Evolutionary conservation across 2,888 invertebrate species (phyloP).

Genomic region (Belgica antarctica): DNA sequence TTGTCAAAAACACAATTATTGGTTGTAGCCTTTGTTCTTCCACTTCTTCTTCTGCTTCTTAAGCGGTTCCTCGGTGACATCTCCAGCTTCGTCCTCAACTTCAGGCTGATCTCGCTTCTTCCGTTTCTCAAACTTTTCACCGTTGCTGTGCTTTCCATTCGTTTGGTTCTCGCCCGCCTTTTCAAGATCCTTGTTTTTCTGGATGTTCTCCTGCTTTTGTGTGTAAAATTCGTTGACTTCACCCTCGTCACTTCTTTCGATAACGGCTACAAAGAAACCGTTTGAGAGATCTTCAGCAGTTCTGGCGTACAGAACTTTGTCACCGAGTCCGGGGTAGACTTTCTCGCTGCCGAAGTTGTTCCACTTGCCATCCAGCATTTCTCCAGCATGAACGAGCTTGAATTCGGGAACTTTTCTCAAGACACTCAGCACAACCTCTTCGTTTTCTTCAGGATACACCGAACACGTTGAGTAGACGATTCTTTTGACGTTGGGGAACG

Average conservation of each 20-base stretch:
- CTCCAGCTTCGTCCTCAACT: constrained; percentile 15
- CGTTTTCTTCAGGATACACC: constrained; percentile 85
- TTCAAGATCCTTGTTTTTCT: no score
- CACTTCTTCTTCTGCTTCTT: constrained; percentile 41
- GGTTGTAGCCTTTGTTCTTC: constrained; percentile 37
- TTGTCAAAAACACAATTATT: constrained; percentile 14
- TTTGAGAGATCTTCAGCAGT: constrained; percentile 69
- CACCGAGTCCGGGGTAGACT: constrained; percentile 25
- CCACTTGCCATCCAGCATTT: constrained; percentile 65
- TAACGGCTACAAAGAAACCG: constrained; percentile 93
- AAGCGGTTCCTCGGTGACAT: background rate
- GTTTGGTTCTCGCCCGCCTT: no score
- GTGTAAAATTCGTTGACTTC: constrained; percentile 39
- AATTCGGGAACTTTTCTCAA: constrained; percentile 57
- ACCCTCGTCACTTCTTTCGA: constrained; percentile 60
- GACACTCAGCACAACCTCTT: constrained; percentile 65
- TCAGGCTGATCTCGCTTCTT: background rate
- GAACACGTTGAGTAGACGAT: constrained; percentile 98
- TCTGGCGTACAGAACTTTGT: constrained; percentile 79
- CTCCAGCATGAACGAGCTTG: constrained; percentile 63
- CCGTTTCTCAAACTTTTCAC: constrained; percentile 5
- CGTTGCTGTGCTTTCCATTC: no score
- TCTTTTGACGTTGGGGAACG: constrained; percentile 77
- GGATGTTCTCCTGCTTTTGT: constrained; percentile 37
- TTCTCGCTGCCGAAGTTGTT: constrained; percentile 65